phyloP scores from a whole-genome alignment of 92 coral and sea anemone species.

The Actinostola sp. region DNA sequence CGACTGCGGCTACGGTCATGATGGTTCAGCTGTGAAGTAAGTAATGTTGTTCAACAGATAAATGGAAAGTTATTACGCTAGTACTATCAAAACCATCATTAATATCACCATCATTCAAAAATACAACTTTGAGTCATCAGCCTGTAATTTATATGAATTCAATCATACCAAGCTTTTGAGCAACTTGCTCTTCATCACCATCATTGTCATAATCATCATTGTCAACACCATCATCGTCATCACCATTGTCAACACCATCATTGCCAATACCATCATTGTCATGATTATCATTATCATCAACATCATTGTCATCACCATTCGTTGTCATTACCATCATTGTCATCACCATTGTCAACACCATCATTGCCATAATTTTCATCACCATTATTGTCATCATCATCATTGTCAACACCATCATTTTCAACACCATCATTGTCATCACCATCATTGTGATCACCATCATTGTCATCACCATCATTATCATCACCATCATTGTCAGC shows the following conservation, averaged over 20 bases:
- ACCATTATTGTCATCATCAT: neutral
- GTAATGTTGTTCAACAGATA: too few relatives aligned
- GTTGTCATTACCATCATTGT: neutral
- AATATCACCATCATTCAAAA: too few relatives aligned
- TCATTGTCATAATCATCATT: too few relatives aligned
- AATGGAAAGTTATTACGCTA: too few relatives aligned
- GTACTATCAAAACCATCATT: too few relatives aligned
- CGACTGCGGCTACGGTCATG: constrained; percentile 12
- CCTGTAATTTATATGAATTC: too few relatives aligned
- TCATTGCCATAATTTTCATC: neutral
- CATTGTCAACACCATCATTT: neutral
- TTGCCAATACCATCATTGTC: neutral
- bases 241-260: neutral
- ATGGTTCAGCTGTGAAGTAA: constrained; percentile 15
- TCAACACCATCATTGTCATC: neutral
- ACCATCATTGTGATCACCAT: neutral
- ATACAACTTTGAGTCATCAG: too few relatives aligned
- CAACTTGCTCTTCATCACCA: too few relatives aligned
- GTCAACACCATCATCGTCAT: too few relatives aligned
- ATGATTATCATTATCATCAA: neutral
- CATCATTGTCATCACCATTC: constrained; percentile 4
- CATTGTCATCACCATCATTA: too few relatives aligned
- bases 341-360: neutral
- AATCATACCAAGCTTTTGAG: too few relatives aligned
- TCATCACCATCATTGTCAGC: too few relatives aligned